Evolutionary conservation across 2,888 invertebrate genomes (phyloP), one percentile per base, ranked within the genome.

Genomic region (Lydus trimaculatus): DNA sequence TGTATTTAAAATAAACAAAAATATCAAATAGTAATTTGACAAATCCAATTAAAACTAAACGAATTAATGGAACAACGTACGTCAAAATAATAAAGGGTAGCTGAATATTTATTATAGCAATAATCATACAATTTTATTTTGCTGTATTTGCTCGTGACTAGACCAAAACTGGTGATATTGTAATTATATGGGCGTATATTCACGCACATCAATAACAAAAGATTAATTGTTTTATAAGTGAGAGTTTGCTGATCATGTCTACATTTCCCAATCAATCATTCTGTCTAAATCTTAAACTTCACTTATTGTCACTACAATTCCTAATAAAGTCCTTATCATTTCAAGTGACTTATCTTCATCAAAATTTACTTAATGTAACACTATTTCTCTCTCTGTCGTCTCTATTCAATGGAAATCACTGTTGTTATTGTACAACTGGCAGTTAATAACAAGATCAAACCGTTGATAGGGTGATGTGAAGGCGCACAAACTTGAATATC

Each of bases 221-320:
- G 79, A 79, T 79, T 78, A 77, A 79, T 78, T 76, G 77, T 73
- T 74, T 79, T 77, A 77, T 79, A 78, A 79, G 74, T 79, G 75
- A 69, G 69, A 71, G 65, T 62, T 63, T 69, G 64, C 70, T 72
- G 71, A 69, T 70, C 70, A 70, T 70, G 69, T 72, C 66, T 69
- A 67, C 36, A 66, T 66, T 67, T 71, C 61, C 62, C 43, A 62
- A 70, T 66, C 67, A 70, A 63, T 68, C 64, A 70, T 61, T 33
- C 63, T 60, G 13, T 28, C 13, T 28, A 25, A n/a, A 13, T 56
- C 28, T n/a, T 7, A 28, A 25, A 5, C 15, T 28, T 1, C 13
- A 28, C 13, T 23, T 28, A 56, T 56, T 56, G 25, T 56, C 28
- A 56, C 25, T 23, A 28, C n/a, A 56, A 56, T 25, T 15, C n/a